Evolutionary conservation across 2,113 vertebrate species (phyloP), one percentile per base, ranked within the genome.

Genomic region (Scolopax mira): DNA sequence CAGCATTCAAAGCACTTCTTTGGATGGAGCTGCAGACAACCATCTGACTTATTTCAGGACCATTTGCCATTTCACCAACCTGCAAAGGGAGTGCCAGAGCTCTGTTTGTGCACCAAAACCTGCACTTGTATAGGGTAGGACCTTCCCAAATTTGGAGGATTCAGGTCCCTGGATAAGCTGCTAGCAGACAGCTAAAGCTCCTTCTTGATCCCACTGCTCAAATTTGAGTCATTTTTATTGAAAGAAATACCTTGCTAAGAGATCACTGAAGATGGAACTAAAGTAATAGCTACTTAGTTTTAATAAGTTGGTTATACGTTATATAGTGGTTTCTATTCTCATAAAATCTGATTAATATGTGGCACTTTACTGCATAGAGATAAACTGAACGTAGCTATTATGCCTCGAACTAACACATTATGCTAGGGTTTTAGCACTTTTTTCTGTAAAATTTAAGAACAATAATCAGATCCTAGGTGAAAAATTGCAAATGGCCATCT

Each of bases 81-180:
- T 28, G 33, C 23, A 74, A 70, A 73, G 37, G 51, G 44, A 78
- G 79, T 5, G 3, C 15, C 46, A 87, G 25, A 51, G 33, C 18
- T 66, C 3, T 1, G 25, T 51, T 33, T 70, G 23, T 42, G 19
- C 65, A 57, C 15, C 25, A 52, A 61, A 88, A 48, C 25, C 25
- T 11, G 4, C 3, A 46, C 14, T 25, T 28, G 10, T 28, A 51
- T n/a, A 49, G 3, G 0, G 27, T 1, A 48, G 33, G 21, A 85
- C 18, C 8, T 49, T 58, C 31, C 48, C 22, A 48, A 8, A 85
- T 79, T 64, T 31, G 41, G 23, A 90, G 31, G 24, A 67, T 22
- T 31, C 9, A 19, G 21, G 21, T 35, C 10, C 27, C n/a, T 21
- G 14, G 1, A 6, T 27, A 35, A 85, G 10, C 37, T 66, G 35